A percentile compares a stretch with the other conserved stretches of the same genome.
These are phyloP conservation scores for Drosophila pseudotalamancana DNA, from an alignment of 2,888 invertebrate genomes.

Conservation along the genomic window DNA sequence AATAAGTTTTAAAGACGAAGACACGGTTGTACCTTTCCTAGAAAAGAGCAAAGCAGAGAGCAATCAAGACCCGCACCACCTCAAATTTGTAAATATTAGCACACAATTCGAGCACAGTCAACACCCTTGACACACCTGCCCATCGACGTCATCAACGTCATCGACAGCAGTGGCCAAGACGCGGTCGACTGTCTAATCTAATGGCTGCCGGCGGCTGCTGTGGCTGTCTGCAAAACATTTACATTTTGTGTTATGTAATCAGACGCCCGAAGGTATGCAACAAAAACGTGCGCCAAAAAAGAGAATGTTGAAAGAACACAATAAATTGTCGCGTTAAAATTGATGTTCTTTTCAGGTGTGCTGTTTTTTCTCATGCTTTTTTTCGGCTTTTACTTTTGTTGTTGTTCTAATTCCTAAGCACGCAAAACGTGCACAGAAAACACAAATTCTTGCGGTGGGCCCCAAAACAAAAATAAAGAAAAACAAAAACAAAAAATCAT, in stretches of 20 bases:
- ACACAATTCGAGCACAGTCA: constrained; percentile 76
- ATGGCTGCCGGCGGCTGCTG: constrained; percentile 72
- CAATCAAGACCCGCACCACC: constrained; percentile 73
- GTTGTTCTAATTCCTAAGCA: constrained; percentile 39
- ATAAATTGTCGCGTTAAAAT: constrained; percentile 80
- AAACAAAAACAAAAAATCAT: constrained; percentile 35
- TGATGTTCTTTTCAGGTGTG: constrained; percentile 72
- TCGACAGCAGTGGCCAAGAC: constrained; percentile 29
- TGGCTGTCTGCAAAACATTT: constrained; percentile 72
- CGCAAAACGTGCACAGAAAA: constrained; percentile 75
- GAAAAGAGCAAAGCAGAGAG: constrained; percentile 19
- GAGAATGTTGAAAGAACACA: constrained; percentile 49
- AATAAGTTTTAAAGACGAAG: too few species aligned
- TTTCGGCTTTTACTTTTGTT: constrained; percentile 13
- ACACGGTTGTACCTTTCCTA: not conserved
- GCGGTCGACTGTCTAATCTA: constrained; percentile 66
- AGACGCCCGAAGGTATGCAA: constrained; percentile 69
- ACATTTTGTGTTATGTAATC: constrained; percentile 79
- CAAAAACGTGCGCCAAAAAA: constrained; percentile 30
- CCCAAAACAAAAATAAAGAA: constrained; percentile 13
- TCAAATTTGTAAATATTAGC: constrained; percentile 78
- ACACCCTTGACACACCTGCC: constrained; percentile 27
- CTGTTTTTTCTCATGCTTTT: constrained; percentile 7
- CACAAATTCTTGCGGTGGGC: constrained; percentile 61
- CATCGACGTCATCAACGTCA: constrained; percentile 15